phyloP scores from a whole-genome alignment of 2,797 vertebrate genomes.

The Gephyroberyx darwinii region DNA sequence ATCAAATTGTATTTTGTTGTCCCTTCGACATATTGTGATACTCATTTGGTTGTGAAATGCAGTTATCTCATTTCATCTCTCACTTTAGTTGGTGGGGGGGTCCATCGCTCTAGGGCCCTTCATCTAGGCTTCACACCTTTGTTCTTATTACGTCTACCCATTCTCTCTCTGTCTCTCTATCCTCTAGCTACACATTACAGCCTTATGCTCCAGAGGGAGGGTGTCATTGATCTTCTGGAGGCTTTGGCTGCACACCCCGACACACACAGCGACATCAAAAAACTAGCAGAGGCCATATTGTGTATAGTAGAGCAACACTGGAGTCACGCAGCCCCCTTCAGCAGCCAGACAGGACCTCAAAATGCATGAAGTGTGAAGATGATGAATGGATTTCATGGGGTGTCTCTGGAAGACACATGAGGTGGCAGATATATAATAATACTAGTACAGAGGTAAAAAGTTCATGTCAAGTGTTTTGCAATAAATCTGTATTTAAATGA shows the following conservation, averaged over 20 bases:
- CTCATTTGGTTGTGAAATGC: neutral
- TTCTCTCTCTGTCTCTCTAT: conserved; percentile 1
- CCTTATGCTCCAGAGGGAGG: conserved; percentile 89
- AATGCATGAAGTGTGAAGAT: conserved; percentile 21
- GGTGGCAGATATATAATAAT: neutral
- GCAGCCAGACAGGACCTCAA: conserved; percentile 55
- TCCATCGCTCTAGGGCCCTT: neutral
- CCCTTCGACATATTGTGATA: neutral
- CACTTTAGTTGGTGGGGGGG: neutral
- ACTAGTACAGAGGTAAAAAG: neutral
- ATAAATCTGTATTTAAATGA: conserved; percentile 18
- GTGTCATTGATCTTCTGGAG: conserved; percentile 86
- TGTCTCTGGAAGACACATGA: neutral
- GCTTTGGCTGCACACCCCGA: conserved; percentile 85
- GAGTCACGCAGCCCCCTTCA: conserved; percentile 63
- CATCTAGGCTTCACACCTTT: neutral
- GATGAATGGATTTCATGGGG: neutral
- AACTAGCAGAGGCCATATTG: conserved; percentile 85
- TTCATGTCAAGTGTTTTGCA: neutral
- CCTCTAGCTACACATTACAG: conserved; percentile 87
- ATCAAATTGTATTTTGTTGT: conserved; percentile 3
- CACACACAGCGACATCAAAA: conserved; percentile 86
- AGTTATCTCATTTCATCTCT: neutral
- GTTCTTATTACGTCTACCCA: conserved; percentile 4
- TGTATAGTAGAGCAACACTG: conserved; percentile 83